Evolutionary conservation across 1,140 invertebrate genomes (phyloP), one percentile per base, ranked within the genome.

Genomic region (Saccostrea glomerata): DNA sequence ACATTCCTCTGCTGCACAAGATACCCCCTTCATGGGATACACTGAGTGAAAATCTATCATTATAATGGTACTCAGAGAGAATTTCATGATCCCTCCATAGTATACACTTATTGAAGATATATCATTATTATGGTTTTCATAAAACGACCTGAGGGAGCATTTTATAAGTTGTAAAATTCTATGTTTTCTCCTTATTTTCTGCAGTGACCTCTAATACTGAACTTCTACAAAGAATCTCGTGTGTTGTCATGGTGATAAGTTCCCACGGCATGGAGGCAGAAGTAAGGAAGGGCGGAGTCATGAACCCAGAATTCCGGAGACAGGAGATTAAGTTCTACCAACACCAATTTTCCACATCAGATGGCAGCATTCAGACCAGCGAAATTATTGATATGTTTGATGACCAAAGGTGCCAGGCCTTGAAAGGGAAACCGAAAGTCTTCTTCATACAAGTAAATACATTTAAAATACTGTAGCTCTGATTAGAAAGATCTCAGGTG

Each of bases 361-460:
- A 87, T 30, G 86, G 86, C 12, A 56, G 56, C 4, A 87, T 87
- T 11, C 66, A 58, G 66, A 87, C 70, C 5, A 82, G 47, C n/a
- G 86, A 87, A 4, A 47, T 87, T 47, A 36, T 87, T 3, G 73
- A 56, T 20, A 82, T 60, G 55, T 87, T 87, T 58, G 86, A 87
- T 36, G 86, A 87, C 7, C 17, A n/a, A 2, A 66, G 82, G 23
- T 87, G 86, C 58, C 40, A 25, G 20, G 70, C 40, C 47, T 23
- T 87, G 6, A 87, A 77, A 87, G 55, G 55, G 23, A 87, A 87
- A 82, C 86, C 86, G 2, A 87, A 56, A 25, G 17, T 87, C 13
- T 87, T 87, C 86, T 87, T 87, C 25, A 87, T 87, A 82, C 86
- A 87, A 55, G 86, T 87, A 86, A 47, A 36, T 25, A 63, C 13